These are phyloP conservation scores for Anoplophora glabripennis DNA, from an alignment of 1,140 invertebrate genomes.

Conservation along the genomic window DNA sequence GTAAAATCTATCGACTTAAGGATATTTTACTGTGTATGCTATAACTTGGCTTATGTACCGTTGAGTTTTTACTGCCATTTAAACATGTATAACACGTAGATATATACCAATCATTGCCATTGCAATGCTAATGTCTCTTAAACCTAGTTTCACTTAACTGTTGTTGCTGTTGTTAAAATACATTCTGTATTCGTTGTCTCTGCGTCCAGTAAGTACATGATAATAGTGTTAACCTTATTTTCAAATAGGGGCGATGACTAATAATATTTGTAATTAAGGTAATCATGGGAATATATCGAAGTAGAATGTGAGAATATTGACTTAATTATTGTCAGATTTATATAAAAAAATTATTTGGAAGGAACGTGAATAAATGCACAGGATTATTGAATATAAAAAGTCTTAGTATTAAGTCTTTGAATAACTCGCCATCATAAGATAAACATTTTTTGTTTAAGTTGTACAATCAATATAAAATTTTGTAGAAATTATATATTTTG, in stretches of 20 bases:
- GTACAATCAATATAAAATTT: no score
- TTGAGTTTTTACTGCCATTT: slow-evolving; percentile 1
- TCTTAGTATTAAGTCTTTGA: no score
- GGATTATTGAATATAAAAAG: no score
- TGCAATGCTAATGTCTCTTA: slow-evolving; percentile 12
- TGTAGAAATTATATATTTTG: no score
- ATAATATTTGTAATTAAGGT: background rate
- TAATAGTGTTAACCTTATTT: slow-evolving; percentile 9
- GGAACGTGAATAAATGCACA: no score
- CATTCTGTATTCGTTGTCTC: background rate
- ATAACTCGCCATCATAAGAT: no score
- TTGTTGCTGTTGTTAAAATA: slow-evolving; percentile 13
- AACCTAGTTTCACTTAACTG: slow-evolving; percentile 17
- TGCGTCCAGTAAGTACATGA: slow-evolving; percentile 1
- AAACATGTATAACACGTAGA: slow-evolving; percentile 14
- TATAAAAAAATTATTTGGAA: no score
- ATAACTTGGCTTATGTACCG: background rate
- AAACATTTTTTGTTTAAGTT: no score
- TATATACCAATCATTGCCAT: slow-evolving; percentile 13
- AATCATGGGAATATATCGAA: background rate
- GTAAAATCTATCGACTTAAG: no score
- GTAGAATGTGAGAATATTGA: background rate
- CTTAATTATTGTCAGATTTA: no score
- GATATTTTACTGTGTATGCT: no score
- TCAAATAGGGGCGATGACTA: slow-evolving; percentile 5